Evolutionary conservation across 64 coral and sea anemone genomes (phyloP), one percentile per base, ranked within the genome.

Genomic region (Dendrophyllia cribrosa): DNA sequence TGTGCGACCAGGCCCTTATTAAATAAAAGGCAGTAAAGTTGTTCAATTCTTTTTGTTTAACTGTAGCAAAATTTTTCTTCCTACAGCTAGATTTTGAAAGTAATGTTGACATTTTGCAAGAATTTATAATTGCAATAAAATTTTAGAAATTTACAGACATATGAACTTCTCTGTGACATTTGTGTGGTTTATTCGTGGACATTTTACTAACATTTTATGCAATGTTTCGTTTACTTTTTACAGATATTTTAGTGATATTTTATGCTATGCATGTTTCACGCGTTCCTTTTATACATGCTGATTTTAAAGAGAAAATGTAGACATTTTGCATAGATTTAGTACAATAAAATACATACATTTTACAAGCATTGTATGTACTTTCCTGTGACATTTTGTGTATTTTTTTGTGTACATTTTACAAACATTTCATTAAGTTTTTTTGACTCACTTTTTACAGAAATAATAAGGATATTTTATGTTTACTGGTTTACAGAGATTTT

Each of bases 401-500:
- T 61, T 12, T 61, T 61, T 61, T 12, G 9, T n/a, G 59, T 61
- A 61, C 9, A 61, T 61, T 61, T 61, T 61, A 61, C 59, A 12
- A 61, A 61, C 9, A 61, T 61, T 61, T 17, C 16, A 61, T 61
- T 9, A 9, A 61, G 59, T 17, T 61, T 61, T 61, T 34, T 34
- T 34, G 0, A 34, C 34, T 34, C 34, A 34, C 34, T 17, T 61
- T 61, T 61, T 61, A 61, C 59, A 61, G 59, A 61, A 3, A 69
- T 69, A 13, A 20, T 69, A 69, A n/a, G 66, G 43, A 73, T 3
- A 73, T 73, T 73, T 73, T 43, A 46, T 73, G 25, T 73, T 73
- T 10, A 44, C 16, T 9, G 23, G 15, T 26, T 73, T 73, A 73
- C 70, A 73, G 70, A 73, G 24, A 73, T 73, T 73, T 73, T 73